Base-by-base conservation (phyloP, 2,113 vertebrate species). In the Grus americana region DNA sequence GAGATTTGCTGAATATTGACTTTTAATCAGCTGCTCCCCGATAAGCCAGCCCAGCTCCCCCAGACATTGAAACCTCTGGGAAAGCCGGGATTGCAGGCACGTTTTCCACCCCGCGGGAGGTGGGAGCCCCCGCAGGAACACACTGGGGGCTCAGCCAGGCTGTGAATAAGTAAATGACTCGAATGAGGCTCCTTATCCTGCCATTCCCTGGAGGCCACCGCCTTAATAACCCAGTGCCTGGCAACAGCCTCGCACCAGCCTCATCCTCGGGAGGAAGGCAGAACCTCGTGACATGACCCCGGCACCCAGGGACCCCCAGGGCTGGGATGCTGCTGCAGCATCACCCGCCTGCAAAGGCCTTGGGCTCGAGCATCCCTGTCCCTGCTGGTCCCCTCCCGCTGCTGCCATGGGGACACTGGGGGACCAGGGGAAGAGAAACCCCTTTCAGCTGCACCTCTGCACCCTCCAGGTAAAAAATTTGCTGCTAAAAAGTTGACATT, bases 381-480 rank as follows among this genome's bases (percentile, higher is more conserved):
- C 65, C 59, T 2, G 0, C 29, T n/a, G 36, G 44, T 40, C 24
- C 52, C 21, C 27, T 30, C 15, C 21, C 0, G 4, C 58, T 55
- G 66, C 57, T 52, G 11, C 62, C 38, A 1, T 1, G 23, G 70
- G 72, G 67, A 40, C 26, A 26, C 2, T 0, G 1, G 6, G 24
- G 24, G 58, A 34, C 11, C 11, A 34, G 21, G 2, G 58, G 30
- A 22, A 29, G 29, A 58, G 6, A 88, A 65, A 0, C 5, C 26
- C 38, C 32, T 58, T 67, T 7, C 38, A 72, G 57, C 47, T 17
- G 52, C 62, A 40, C 13, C 27, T 21, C 10, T 15, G 19, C 21
- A 30, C 2, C 5, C 5, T 9, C 3, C 0, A 0, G 9, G 5
- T 5, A 8, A 38, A 66, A 61, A 46, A 10, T 0, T 2, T 29